Evolutionary conservation across 2,888 invertebrate species (phyloP), one percentile per base, ranked within the genome.

Genomic region (Lithophane leautieri): DNA sequence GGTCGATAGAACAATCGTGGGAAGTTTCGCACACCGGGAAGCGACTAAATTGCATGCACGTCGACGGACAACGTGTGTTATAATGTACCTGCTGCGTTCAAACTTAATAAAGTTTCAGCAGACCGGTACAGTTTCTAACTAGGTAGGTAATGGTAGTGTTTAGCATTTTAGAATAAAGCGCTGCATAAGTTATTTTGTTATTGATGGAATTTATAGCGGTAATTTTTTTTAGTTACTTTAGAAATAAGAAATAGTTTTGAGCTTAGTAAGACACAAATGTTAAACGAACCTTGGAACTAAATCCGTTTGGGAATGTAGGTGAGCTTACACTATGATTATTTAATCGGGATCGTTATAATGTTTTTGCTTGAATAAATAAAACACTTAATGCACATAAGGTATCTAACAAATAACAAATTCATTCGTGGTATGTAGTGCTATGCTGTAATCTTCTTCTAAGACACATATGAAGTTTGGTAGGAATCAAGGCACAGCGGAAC

Each of bases 31-130:
- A 70, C 81, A 60, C 70, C 50, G 66, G 75, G 81, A 78, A 70
- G 74, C 54, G 58, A 63, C 63, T 74, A 86, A 86, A 88, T 81
- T 86, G 82, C 79, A 84, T 81, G 69, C 73, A 76, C 58, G 70
- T 73, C 25, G n/a, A 40, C 25, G 44, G 56, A 25, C 40, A 63
- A 42, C 58, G 74, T 68, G 65, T 54, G 78, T n/a, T 70, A 83
- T 70, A 74, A 78, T 77, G 50, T 73, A 72, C 78, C 67, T 54
- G 76, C 76, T 73, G 75, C 70, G 83, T 79, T 77, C 66, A 73
- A 88, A 86, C 84, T 88, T 81, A 86, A 88, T 86, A 84, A 86
- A 86, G 73, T 88, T 82, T 70, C 71, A 68, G 34, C 65, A 12
- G 56, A 67, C 70, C 61, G 42, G 28, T 44, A 67, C 61, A 87